Evolutionary conservation across 1,140 invertebrate genomes (phyloP), one percentile per base, ranked within the genome.

Genomic region (Oreohelix idahoensis): DNA sequence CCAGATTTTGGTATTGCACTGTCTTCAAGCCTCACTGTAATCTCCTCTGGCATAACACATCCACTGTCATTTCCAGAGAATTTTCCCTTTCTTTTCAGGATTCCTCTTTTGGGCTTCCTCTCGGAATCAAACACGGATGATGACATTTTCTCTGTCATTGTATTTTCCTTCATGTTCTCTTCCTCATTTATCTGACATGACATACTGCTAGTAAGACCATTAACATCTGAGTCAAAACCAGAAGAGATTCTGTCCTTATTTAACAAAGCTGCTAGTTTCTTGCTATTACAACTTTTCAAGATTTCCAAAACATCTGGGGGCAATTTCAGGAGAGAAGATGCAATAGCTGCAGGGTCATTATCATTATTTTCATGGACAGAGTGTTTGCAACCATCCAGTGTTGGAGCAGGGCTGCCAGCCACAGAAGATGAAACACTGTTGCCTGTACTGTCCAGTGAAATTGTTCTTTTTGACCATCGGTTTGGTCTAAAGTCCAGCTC

Each of bases 71-170:
- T 87, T 42, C 89, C 87, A 78, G 87, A 89, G 74, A 89, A 90
- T 83, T 89, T 90, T 32, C 89, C 89, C 73, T 86, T 89, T 35
- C 89, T 85, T 79, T 92, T 92, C 32, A 92, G 81, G 76, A 92
- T 92, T 26, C 90, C 84, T 36, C 89, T 84, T 32, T 85, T 86
- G 73, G 91, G 91, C 81, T 88, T 90, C 76, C 84, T 87, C 32
- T 87, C 86, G 29, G 88, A 89, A 79, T 92, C 89, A 83, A 91
- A 90, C 0, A 87, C 86, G 58, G 42, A 70, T 5, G 32, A 42
- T 63, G 51, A 26, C 20, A 26, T 71, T 36, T 80, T 80, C 4
- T 45, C 42, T 45, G 26, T 13, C 2, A 17, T n/a, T 45, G 11
- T 26, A 26, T 39, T 74, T 11, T 45, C 71, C 23, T 4, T 36